These are phyloP conservation scores for Dryococelus australis DNA, from an alignment of 2,888 invertebrate species.

Conservation along the genomic window DNA sequence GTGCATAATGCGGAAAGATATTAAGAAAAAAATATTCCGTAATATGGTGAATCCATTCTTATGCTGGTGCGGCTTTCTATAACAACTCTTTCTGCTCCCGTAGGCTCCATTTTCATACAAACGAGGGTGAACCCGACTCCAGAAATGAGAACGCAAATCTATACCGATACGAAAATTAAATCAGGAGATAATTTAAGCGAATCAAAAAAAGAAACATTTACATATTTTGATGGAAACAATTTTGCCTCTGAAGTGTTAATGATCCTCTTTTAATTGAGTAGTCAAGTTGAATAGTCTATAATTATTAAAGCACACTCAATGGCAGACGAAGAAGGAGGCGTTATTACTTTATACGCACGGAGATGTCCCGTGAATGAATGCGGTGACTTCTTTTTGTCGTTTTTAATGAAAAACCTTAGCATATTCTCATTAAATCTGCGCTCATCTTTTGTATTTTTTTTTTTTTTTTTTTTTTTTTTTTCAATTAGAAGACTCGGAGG, in stretches of 20 bases:
- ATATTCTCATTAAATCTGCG: conserved; percentile 1
- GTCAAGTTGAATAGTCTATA: not conserved
- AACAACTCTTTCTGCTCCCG: no score
- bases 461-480: not conserved
- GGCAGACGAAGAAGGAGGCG: not conserved
- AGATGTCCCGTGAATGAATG: not conserved
- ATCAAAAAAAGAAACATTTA: not conserved
- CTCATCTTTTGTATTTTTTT: not conserved
- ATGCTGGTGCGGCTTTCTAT: no score
- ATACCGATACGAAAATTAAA: not conserved
- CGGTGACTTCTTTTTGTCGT: not conserved
- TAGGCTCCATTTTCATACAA: no score
- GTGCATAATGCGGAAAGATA: no score
- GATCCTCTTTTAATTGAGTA: not conserved
- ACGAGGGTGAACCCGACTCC: no score
- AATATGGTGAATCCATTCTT: no score
- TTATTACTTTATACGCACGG: not conserved
- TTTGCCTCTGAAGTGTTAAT: not conserved
- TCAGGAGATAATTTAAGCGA: not conserved
- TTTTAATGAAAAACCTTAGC: not conserved
- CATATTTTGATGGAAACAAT: not conserved
- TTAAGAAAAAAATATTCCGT: no score
- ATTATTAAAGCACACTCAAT: not conserved
- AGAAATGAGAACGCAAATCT: not conserved
- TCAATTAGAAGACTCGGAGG: not conserved